Evolutionary conservation across 2,113 vertebrate genomes (phyloP).

Genomic region (Urocynchramus pylzowi): DNA sequence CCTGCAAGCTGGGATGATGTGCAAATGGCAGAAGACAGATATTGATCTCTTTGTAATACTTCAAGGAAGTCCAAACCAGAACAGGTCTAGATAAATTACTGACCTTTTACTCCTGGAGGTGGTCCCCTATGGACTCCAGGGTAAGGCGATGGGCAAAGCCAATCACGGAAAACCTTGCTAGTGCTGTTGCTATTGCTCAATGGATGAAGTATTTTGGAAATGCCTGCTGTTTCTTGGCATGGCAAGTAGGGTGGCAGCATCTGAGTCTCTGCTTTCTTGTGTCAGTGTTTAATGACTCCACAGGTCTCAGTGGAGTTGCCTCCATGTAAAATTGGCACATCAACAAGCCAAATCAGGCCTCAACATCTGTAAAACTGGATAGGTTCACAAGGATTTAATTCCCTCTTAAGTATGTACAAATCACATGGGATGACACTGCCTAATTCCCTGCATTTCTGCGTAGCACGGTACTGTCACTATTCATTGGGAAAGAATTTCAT

Average conservation of each 20-base stretch:
- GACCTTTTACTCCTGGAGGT: background rate
- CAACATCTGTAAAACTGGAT: slow-evolving; percentile 12
- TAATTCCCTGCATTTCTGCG: slow-evolving; percentile 33
- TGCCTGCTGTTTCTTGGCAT: background rate
- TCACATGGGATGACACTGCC: slow-evolving; percentile 43
- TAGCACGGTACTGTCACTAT: background rate
- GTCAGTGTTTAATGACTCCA: background rate
- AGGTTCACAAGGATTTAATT: slow-evolving; percentile 41
- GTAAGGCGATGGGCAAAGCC: background rate
- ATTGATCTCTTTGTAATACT: background rate
- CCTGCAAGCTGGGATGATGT: background rate
- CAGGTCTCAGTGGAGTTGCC: slow-evolving; percentile 16
- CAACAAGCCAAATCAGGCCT: background rate
- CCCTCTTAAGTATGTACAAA: slow-evolving; percentile 6
- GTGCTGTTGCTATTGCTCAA: background rate
- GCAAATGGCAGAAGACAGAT: background rate
- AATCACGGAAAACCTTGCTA: background rate
- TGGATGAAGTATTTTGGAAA: background rate
- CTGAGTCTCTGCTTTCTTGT: background rate
- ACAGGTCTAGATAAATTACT: background rate
- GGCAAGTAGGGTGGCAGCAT: background rate
- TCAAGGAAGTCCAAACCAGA: background rate
- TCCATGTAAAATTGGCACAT: background rate
- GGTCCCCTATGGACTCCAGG: background rate
- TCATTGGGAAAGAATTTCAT: slow-evolving; percentile 54